Evolutionary conservation across 2,888 invertebrate species (phyloP).

Genomic region (Danaus chrysippus): DNA sequence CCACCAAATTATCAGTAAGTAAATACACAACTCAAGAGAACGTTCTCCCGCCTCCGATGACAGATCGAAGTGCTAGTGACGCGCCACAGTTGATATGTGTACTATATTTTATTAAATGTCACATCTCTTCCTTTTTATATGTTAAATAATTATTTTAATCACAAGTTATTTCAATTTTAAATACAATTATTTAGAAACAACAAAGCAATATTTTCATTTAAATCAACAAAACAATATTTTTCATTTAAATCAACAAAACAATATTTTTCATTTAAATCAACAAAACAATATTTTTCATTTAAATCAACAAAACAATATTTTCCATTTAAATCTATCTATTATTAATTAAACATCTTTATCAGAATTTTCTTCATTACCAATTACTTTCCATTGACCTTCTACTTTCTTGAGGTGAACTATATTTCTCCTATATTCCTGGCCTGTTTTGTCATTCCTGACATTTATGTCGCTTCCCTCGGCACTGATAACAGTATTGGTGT

Average conservation of each 20-base stretch:
- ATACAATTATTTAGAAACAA: neutral
- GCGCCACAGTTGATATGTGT: too few relatives aligned
- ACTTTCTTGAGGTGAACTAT: slow-evolving; percentile 12
- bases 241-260: too few relatives aligned
- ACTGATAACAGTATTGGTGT: neutral
- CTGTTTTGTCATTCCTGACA: slow-evolving; percentile 10
- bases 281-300: too few relatives aligned
- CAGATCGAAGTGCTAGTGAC: too few relatives aligned
- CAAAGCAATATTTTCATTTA: too few relatives aligned
- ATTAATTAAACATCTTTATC: neutral
- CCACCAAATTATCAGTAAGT: too few relatives aligned
- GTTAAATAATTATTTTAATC: neutral
- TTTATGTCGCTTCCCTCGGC: slow-evolving; percentile 3
- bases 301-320: too few relatives aligned
- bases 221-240: too few relatives aligned
- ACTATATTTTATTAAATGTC: too few relatives aligned
- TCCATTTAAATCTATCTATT: neutral
- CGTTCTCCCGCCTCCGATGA: too few relatives aligned
- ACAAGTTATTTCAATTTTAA: neutral
- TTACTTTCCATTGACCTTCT: slow-evolving; percentile 9
- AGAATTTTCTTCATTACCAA: neutral
- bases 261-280: too few relatives aligned
- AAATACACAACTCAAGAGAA: too few relatives aligned
- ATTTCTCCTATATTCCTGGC: slow-evolving; percentile 9
- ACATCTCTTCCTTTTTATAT: slow-evolving; percentile 4